Conservation (phyloP, 2,797 vertebrate genomes). For the Carduelis carduelis region DNA sequence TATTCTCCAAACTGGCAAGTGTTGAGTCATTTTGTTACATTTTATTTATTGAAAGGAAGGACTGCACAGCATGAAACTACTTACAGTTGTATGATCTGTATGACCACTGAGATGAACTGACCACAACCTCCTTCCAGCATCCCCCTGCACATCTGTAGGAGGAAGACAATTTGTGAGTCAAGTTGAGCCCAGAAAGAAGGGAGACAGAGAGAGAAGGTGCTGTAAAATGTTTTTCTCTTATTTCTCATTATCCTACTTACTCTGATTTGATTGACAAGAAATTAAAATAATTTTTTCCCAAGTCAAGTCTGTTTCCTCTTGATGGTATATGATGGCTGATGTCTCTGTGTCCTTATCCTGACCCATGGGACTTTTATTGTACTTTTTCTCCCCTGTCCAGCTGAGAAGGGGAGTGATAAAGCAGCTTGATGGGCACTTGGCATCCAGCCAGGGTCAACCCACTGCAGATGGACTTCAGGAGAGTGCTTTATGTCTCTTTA, state of each 20-base stretch:
- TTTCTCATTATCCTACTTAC: neutral
- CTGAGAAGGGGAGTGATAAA: neutral
- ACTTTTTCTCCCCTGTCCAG: neutral
- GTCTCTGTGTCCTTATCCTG: neutral
- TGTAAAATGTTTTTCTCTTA: neutral
- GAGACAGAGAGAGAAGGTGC: neutral
- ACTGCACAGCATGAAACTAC: neutral
- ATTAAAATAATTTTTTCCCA: neutral
- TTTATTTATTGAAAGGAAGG: neutral
- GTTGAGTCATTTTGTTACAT: neutral
- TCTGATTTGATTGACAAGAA: neutral
- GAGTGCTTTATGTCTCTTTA: neutral
- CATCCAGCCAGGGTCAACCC: neutral
- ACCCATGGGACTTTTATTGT: neutral
- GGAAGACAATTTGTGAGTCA: neutral
- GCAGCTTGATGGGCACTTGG: neutral
- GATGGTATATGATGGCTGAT: neutral
- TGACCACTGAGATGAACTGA: neutral
- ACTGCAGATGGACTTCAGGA: neutral
- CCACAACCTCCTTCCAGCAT: neutral
- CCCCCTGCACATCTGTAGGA: rapidly evolving
- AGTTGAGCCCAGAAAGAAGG: neutral
- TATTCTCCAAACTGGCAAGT: neutral
- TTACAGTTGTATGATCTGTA: neutral
- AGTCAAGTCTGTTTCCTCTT: neutral